Percentiles rank a stretch among this genome's conserved stretches.
Conservation (phyloP, 1,140 invertebrate genomes). For the Cotesia glomerata region DNA sequence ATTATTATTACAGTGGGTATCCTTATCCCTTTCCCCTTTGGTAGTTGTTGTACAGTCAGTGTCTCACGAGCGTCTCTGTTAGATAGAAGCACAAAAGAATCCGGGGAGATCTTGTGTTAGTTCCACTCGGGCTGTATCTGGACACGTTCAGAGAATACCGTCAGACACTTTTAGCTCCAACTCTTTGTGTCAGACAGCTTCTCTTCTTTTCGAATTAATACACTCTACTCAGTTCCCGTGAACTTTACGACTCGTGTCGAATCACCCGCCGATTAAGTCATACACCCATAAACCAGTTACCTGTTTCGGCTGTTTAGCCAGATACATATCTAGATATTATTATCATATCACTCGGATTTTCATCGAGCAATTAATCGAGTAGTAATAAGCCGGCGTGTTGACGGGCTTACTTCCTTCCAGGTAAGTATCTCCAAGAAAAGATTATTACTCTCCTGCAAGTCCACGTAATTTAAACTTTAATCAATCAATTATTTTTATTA, state of each 20-base stretch:
- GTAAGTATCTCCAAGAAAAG: too few species aligned
- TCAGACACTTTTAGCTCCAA: neutral
- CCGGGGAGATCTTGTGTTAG: conserved; percentile 15
- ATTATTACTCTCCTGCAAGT: too few species aligned
- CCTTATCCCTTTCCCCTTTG: neutral
- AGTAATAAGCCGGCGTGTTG: too few species aligned
- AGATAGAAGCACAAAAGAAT: neutral
- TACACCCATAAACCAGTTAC: neutral
- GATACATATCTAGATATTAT: neutral
- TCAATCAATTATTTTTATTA: too few species aligned
- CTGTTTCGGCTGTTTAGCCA: neutral
- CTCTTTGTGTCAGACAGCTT: neutral
- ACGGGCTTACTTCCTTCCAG: too few species aligned
- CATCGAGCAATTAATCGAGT: neutral
- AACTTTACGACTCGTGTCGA: conserved; percentile 27
- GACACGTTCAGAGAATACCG: conserved; percentile 10
- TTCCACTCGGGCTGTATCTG: neutral
- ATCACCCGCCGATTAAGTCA: conserved; percentile 14
- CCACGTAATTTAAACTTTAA: too few species aligned
- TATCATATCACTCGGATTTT: neutral
- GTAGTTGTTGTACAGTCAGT: neutral
- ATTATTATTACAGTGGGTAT: neutral
- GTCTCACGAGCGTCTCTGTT: neutral
- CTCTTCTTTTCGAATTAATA: conserved; percentile 11
- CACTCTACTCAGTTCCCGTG: conserved; percentile 16